Evolutionary conservation across 2,113 vertebrate species (phyloP), one percentile per base, ranked within the genome.

Genomic region (Ammodytes dubius): DNA sequence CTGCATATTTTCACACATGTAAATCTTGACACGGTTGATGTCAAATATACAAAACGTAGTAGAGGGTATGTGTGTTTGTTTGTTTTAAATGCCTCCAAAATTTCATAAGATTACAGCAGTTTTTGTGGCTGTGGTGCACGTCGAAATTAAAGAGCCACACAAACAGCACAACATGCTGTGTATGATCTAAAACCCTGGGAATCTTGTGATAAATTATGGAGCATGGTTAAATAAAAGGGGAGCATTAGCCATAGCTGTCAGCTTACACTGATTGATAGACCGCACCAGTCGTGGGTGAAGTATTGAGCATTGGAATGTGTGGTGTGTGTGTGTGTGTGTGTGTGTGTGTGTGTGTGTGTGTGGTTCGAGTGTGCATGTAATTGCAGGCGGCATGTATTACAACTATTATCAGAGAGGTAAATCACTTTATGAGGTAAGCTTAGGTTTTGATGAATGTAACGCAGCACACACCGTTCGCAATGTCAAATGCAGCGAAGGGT

Each of bases 241-340:
- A 54, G 85, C 89, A 91, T 93, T 89, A 89, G 88, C 85, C 67
- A 86, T 58, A 87, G 91, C 77, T 92, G 90, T 88, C 89, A 82
- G 79, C 84, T 86, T 79, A 83, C 58, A 14, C 43, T 90, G 91
- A 94, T 74, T 87, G 90, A 92, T 90, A 60, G 84, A 45, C 72
- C 52, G 45, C 83, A 77, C 85, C 61, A 71, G 80, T 82, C 10
- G 56, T 43, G 46, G 76, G 35, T 81, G 86, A 92, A 80, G 74
- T 77, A 86, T 84, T 73, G 83, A 74, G 66, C 84, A 70, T 58
- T 12, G 63, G 64, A 61, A 67, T 81, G 61, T 82, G 59, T 80
- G 86, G 72, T 69, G 57, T 59, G 79, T 78, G 35, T 71, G 77
- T 81, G 69, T 64, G 40, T 37, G 57, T 13, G 57, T 58, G 82